Percentiles rank a stretch among this genome's conserved stretches.
Evolutionary conservation across 1,140 invertebrate genomes (phyloP).

Genomic region (Brachionus rotundiformis): DNA sequence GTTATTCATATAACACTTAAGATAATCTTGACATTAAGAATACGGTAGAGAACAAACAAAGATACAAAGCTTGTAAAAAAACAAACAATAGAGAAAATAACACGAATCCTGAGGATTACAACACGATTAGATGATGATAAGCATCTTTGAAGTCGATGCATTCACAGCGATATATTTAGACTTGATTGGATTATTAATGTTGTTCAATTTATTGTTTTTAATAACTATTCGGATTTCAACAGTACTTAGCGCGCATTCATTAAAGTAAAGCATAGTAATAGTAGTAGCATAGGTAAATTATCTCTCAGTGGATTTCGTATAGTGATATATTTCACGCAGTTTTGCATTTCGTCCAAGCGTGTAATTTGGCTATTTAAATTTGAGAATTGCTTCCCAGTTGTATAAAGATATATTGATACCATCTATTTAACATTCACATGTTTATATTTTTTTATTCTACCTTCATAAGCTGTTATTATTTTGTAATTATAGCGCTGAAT

Average conservation of each 20-base stretch:
- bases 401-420: background rate
- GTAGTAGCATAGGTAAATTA: background rate
- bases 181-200: background rate
- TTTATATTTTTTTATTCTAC: background rate
- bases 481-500: background rate
- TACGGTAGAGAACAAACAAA: background rate
- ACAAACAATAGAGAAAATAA: background rate
- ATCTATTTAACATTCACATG: background rate
- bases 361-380: slow-evolving; percentile 11
- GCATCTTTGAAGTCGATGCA: background rate
- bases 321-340: slow-evolving; percentile 7
- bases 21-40: slow-evolving; percentile 20
- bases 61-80: background rate
- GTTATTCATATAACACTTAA: no score
- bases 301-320: slow-evolving; percentile 1
- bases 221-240: slow-evolving; percentile 5
- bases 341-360: background rate
- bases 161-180: background rate
- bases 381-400: background rate
- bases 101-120: slow-evolving; percentile 6
- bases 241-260: slow-evolving; percentile 3
- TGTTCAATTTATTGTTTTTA: background rate
- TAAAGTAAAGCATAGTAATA: no score
- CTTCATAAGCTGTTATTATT: background rate
- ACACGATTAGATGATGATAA: background rate